Evolutionary conservation across 1,140 invertebrate genomes (phyloP).

Genomic region (Eubasilissa regina): DNA sequence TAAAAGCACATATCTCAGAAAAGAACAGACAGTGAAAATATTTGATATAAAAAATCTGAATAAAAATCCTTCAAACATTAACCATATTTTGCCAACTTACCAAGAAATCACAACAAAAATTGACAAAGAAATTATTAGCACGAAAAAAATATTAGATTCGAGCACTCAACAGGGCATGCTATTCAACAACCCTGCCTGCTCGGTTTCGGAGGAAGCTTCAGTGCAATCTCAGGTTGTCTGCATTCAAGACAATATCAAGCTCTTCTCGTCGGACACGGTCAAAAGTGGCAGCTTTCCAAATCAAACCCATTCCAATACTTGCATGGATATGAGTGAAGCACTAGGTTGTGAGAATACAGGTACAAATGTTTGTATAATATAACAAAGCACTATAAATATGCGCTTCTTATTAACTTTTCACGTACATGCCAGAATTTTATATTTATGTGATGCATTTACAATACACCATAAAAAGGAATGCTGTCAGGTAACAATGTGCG

Average conservation of each 20-base stretch:
- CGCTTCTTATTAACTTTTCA: too few species aligned
- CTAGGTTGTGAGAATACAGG: background rate
- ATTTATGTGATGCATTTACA: too few species aligned
- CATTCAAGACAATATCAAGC: background rate
- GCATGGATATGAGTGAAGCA: background rate
- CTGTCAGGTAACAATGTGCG: too few species aligned
- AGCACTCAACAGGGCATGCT: background rate
- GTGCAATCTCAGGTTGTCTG: slow-evolving; percentile 10
- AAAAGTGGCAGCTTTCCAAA: background rate
- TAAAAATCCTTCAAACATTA: background rate
- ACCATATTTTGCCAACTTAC: background rate
- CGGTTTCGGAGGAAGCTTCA: too few species aligned
- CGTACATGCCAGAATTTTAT: too few species aligned
- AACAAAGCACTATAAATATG: too few species aligned
- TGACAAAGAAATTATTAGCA: too few species aligned
- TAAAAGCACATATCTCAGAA: background rate
- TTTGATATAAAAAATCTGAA: too few species aligned
- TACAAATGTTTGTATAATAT: background rate
- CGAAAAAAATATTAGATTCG: background rate
- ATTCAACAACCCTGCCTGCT: too few species aligned
- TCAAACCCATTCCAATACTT: slow-evolving; percentile 9
- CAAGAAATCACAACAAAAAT: background rate
- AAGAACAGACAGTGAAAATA: background rate
- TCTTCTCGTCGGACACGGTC: background rate
- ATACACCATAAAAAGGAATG: too few species aligned